Evolutionary conservation across 2,113 vertebrate genomes (phyloP), one percentile per base, ranked within the genome.

Genomic region (Cephalopholis sonnerati): DNA sequence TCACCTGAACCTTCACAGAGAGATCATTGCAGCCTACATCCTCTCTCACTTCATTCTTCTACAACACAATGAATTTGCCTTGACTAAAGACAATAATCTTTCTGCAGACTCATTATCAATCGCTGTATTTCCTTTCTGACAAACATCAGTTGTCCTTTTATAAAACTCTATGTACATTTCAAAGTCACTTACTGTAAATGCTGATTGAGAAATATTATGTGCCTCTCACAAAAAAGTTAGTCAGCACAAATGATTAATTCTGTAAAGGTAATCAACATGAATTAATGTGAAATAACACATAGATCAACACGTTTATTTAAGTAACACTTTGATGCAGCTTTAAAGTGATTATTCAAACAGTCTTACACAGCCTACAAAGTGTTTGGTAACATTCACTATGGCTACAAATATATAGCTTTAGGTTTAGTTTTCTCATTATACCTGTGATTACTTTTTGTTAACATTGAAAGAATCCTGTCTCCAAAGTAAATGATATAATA

Each of bases 1-100:
- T 83, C 69, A 76, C 36, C 63, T 85, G 72, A 87, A 89, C 88
- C 83, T 86, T 79, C 55, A 63, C 84, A 72, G 50, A 11, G 65
- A 74, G 77, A 61, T 71, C 81, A 69, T 63, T 50, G n/a, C 48
- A n/a, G 29, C n/a, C 51, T 74, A 74, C 58, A 62, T 51, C 55
- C 58, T 70, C 63, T 73, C 32, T 63, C 71, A 74, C 25, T 70
- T 29, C 36, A 7, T 62, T 58, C 63, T 72, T 59, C 20, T 53
- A 64, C 61, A 50, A 66, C 24, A 32, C 24, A 16, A 9, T 0
- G 0, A 32, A 54, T 72, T 50, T 71, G 44, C 61, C 61, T 70
- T 7, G 25, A 55, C 71, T 24, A 58, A 8, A 20, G 2, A 32
- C 24, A 18, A 50, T 11, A 13, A 53, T 39, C 27, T n/a, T 41